phyloP scores from a whole-genome alignment of 1,140 invertebrate species.

The Panagrolaimus sp. region DNA sequence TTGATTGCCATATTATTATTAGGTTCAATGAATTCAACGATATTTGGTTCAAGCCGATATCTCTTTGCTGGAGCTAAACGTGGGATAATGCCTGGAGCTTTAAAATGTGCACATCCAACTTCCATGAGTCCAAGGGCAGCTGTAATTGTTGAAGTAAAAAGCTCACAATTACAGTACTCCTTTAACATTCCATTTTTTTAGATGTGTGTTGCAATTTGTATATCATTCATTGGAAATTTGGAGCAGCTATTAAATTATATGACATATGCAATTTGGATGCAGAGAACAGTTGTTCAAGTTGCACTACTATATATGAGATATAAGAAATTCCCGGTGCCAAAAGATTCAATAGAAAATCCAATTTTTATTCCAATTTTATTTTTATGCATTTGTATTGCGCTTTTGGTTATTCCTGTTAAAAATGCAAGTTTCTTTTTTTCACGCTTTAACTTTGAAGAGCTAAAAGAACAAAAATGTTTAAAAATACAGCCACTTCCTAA shows the following conservation, averaged over 20 bases:
- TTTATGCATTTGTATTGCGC: constrained; percentile 19
- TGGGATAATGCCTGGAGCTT: constrained; percentile 1
- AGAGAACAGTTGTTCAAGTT: constrained; percentile 23
- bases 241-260: constrained; percentile 24
- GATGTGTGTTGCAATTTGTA: constrained; percentile 11
- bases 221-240: constrained; percentile 22
- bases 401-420: constrained; percentile 23
- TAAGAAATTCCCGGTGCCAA: constrained; percentile 20
- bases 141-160: constrained; percentile 7
- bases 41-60: constrained; percentile 34
- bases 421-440: constrained; percentile 4
- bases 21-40: constrained; percentile 44
- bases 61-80: constrained; percentile 23
- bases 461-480: too few species aligned
- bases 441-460: not conserved
- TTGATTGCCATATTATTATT: constrained; percentile 39
- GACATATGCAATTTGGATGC: constrained; percentile 23
- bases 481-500: too few species aligned
- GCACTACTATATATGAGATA: constrained; percentile 31
- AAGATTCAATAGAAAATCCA: constrained; percentile 21
- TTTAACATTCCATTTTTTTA: too few species aligned
- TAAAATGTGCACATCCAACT: constrained; percentile 21
- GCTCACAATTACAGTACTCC: too few species aligned
- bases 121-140: constrained; percentile 18
- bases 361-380: constrained; percentile 30